Percentiles rank a stretch among this genome's conserved stretches.
Evolutionary conservation across 2,797 vertebrate genomes (phyloP).

Genomic region (Labeo calbasu): DNA sequence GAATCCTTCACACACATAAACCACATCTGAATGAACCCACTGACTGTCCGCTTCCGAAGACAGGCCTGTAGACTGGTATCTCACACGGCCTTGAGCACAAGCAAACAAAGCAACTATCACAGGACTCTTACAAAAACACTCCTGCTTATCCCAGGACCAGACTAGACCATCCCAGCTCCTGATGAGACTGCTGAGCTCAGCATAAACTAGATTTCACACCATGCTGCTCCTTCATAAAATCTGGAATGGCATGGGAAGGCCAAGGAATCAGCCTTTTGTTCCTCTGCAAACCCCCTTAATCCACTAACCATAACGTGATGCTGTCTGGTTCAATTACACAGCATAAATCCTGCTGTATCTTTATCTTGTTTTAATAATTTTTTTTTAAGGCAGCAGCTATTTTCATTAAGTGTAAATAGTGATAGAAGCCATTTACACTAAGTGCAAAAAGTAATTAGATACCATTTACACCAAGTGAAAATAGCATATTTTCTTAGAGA

Average conservation of each 20-base stretch:
- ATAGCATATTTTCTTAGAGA: no score
- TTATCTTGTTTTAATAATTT: background rate
- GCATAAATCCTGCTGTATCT: background rate
- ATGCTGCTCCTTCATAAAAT: constrained; percentile 38
- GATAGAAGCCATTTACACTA: no score
- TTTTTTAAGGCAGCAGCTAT: no score
- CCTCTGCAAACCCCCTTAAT: background rate
- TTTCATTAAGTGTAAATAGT: no score
- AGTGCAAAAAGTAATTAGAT: no score
- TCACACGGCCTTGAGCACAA: constrained; percentile 60
- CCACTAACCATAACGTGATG: background rate
- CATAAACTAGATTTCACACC: constrained; percentile 65
- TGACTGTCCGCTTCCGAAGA: constrained; percentile 19
- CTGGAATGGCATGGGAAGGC: constrained; percentile 38
- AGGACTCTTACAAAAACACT: constrained; percentile 66
- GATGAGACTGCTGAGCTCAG: constrained; percentile 66
- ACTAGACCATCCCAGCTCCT: background rate
- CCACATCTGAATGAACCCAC: constrained; percentile 4
- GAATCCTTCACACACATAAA: background rate
- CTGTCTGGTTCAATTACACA: background rate
- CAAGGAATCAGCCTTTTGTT: background rate
- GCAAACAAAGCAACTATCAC: constrained; percentile 64
- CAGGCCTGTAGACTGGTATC: constrained; percentile 43
- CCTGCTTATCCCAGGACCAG: constrained; percentile 3
- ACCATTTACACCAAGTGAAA: no score